phyloP scores from a whole-genome alignment of 2,113 vertebrate genomes.

The Phaethornis superciliosus region DNA sequence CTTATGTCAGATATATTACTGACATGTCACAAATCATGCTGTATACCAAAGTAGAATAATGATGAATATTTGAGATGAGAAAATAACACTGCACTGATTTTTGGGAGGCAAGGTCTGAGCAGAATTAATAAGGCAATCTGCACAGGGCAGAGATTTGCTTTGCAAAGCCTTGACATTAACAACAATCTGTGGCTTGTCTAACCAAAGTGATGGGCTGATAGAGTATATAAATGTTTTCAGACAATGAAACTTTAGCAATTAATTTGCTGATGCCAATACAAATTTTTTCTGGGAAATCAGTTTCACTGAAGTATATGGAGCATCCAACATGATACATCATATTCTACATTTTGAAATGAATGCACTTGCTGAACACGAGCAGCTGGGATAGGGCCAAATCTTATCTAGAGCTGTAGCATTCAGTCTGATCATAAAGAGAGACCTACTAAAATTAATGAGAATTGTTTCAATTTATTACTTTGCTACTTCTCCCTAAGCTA shows the following conservation, averaged over 20 bases:
- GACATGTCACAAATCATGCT: neutral
- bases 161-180: accelerated
- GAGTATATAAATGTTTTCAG: neutral
- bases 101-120: neutral
- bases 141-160: neutral
- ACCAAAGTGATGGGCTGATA: neutral
- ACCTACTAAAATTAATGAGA: neutral
- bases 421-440: neutral
- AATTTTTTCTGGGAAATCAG: neutral
- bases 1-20: constrained; percentile 34
- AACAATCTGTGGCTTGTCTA: neutral
- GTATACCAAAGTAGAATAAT: constrained; percentile 19
- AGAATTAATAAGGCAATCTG: constrained; percentile 39
- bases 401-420: neutral
- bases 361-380: neutral
- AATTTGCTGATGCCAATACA: neutral
- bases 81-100: constrained; percentile 5
- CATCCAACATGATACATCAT: accelerated
- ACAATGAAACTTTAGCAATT: neutral
- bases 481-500: neutral
- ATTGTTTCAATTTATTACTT: neutral
- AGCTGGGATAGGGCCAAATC: neutral
- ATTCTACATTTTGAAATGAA: neutral
- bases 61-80: constrained; percentile 42
- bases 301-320: neutral